phyloP scores from a whole-genome alignment of 2,797 vertebrate genomes.

The Chaenodraco wilsoni region DNA sequence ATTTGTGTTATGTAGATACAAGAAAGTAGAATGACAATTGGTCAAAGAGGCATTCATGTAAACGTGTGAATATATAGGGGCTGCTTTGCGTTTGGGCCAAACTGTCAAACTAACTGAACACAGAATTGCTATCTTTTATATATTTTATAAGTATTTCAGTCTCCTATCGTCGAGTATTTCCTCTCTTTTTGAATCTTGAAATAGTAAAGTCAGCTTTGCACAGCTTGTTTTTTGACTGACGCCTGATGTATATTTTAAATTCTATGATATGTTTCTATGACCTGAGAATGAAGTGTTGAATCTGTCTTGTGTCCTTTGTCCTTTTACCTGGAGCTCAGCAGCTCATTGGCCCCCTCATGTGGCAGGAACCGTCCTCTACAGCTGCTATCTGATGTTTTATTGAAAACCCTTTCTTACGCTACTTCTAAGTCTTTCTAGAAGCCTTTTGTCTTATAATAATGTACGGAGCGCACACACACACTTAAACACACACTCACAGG shows the following conservation, averaged over 20 bases:
- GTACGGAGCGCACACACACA: neutral
- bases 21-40: neutral
- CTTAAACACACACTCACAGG: neutral
- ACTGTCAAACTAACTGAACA: constrained; percentile 18
- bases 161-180: constrained; percentile 1
- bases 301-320: constrained; percentile 19
- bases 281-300: constrained; percentile 57
- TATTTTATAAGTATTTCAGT: constrained; percentile 11
- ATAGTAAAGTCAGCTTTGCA: constrained; percentile 16
- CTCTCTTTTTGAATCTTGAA: constrained; percentile 7
- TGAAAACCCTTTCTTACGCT: constrained; percentile 4
- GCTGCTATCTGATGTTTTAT: neutral
- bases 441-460: constrained; percentile 48
- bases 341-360: constrained; percentile 62
- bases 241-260: constrained; percentile 47
- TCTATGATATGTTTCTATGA: constrained; percentile 35
- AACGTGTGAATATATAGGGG: neutral
- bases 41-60: neutral
- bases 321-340: neutral
- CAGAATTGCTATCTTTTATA: constrained; percentile 26
- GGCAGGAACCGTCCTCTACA: constrained; percentile 50
- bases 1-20: neutral
- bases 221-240: constrained; percentile 25
- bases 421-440: constrained; percentile 7
- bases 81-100: constrained; percentile 45